phyloP scores from a whole-genome alignment of 2,113 vertebrate species.

The Sardina pilchardus region DNA sequence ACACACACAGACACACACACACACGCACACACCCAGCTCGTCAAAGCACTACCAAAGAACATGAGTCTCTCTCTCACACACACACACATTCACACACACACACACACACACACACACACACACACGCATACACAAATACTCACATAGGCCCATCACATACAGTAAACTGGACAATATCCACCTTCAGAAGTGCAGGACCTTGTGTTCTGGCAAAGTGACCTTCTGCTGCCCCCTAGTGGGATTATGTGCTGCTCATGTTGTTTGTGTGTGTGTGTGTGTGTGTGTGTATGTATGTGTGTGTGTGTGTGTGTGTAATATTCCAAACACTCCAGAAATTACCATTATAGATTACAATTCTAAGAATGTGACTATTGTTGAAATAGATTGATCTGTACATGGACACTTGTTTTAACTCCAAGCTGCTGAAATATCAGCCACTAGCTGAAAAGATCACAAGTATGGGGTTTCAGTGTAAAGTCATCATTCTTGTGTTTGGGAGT shows the following conservation, averaged over 20 bases:
- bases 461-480: too few relatives aligned
- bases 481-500: too few relatives aligned
- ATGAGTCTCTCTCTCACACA: background rate
- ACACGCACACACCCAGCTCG: too few relatives aligned
- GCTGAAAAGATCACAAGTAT: too few relatives aligned
- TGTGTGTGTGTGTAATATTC: background rate
- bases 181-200: background rate
- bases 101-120: background rate
- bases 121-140: constrained; percentile 2
- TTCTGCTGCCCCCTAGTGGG: constrained; percentile 29
- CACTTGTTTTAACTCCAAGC: too few relatives aligned
- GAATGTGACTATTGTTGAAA: too few relatives aligned
- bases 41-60: background rate
- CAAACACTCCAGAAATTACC: too few relatives aligned
- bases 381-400: too few relatives aligned
- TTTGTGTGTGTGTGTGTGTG: background rate
- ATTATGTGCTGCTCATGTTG: background rate
- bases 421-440: too few relatives aligned
- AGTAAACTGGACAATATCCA: too few relatives aligned
- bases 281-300: constrained; percentile 5
- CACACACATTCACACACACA: background rate
- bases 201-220: background rate
- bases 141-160: background rate
- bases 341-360: too few relatives aligned
- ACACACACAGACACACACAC: too few relatives aligned